Base-by-base conservation (phyloP, 2,888 invertebrate species). In the Epistrophella euchroma region DNA sequence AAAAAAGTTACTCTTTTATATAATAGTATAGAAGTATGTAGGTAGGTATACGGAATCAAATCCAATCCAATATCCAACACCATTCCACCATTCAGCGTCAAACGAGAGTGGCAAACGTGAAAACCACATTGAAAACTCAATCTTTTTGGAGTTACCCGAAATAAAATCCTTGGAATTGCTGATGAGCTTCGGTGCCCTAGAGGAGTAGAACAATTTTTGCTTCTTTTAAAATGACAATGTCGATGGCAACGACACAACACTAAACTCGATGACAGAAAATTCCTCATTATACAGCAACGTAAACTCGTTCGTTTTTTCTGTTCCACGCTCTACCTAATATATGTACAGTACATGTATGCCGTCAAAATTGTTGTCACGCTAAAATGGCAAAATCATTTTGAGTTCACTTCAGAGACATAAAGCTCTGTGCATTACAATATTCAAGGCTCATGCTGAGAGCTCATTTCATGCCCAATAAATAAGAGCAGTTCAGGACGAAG, bases 391-490 rank as follows among this genome's bases (percentile, higher is more conserved):
- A 85, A 85, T 80, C 66, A 85, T 85, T 85, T 85, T 47, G 72
- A 76, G 71, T 72, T 71, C 50, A 66, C 50, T 52, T 35, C 25
- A 64, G 35, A 62, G 32, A 55, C 45, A 58, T 19, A 50, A 28
- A 60, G 40, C 32, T 40, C 13, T 28, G 15, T 47, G 68, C 68
- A 52, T 6, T 9, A 70, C n/a, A 52, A 50, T 22, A 37, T 37
- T 32, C 22, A 43, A 66, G 72, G 50, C 58, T 71, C 66, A 62
- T 72, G 75, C 76, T 80, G 52, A 60, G 45, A 81, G 84, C 84
- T 78, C 79, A 87, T 87, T 84, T 85, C 75, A 87, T 79, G 83
- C 83, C 78, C 74, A 83, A 87, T 83, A 87, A 83, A 87, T 82
- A 87, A 83, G 76, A 83, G 74, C 74, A 75, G 78, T 75, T 78